phyloP scores from a whole-genome alignment of 2,888 invertebrate species.

The Brachynemurus nebulosus region DNA sequence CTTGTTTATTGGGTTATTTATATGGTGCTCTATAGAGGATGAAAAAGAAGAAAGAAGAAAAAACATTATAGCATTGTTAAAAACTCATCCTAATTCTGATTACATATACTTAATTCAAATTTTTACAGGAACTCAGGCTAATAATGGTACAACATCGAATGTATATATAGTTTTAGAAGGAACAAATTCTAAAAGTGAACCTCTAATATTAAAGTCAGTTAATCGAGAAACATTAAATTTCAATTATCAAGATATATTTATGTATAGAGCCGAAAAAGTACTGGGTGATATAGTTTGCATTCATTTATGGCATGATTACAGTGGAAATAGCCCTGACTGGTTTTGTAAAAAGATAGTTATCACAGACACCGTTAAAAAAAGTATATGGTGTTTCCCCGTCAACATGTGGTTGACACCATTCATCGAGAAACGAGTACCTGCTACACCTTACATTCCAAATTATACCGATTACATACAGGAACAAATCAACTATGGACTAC shows the following conservation, averaged over 20 bases:
- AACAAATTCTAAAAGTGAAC: background rate
- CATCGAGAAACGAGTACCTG: background rate
- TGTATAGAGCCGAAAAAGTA: slow-evolving; percentile 8
- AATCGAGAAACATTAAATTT: background rate
- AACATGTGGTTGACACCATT: slow-evolving; percentile 1
- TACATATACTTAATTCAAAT: background rate
- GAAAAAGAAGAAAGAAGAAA: no score
- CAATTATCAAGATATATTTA: slow-evolving; percentile 11
- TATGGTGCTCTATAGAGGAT: no score
- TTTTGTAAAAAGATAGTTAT: slow-evolving; percentile 5
- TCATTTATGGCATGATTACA: slow-evolving; percentile 12
- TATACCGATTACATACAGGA: background rate
- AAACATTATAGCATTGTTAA: no score
- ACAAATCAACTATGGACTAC: background rate
- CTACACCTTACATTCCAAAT: background rate
- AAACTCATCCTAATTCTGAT: background rate
- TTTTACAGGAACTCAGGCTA: background rate
- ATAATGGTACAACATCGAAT: background rate
- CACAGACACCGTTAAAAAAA: background rate
- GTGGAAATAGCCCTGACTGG: slow-evolving; percentile 12
- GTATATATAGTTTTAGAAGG: slow-evolving; percentile 3
- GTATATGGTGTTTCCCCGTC: background rate
- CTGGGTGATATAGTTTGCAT: slow-evolving; percentile 10
- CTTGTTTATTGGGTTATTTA: no score
- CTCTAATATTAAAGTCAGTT: background rate